phyloP scores from a whole-genome alignment of 1,140 invertebrate species.

The Antheraea pernyi region DNA sequence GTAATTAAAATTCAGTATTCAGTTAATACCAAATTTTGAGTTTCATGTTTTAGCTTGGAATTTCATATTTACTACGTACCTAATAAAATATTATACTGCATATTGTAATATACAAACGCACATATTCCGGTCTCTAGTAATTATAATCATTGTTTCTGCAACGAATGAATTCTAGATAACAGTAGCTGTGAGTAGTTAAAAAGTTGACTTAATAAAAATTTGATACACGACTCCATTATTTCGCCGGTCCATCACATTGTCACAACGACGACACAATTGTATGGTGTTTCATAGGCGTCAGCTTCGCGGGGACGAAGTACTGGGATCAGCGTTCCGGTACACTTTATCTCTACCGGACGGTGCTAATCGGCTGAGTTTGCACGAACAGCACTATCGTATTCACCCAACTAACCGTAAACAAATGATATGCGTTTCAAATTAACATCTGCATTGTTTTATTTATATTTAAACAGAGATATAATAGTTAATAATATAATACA shows the following conservation, averaged over 20 bases:
- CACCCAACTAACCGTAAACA: slow-evolving; percentile 37
- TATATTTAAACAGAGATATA: background rate
- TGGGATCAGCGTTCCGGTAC: slow-evolving; percentile 59
- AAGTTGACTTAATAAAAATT: background rate
- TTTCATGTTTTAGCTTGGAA: too few relatives aligned
- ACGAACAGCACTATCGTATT: slow-evolving; percentile 46
- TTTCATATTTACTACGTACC: too few relatives aligned
- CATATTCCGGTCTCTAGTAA: too few relatives aligned
- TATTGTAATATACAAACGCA: too few relatives aligned
- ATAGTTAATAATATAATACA: too few relatives aligned
- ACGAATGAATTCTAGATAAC: too few relatives aligned
- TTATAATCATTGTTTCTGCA: too few relatives aligned
- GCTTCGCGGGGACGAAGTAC: slow-evolving; percentile 17
- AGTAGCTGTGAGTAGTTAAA: background rate
- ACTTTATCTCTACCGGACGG: slow-evolving; percentile 63
- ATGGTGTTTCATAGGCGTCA: background rate
- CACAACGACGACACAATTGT: background rate
- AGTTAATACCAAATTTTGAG: too few relatives aligned
- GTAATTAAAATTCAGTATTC: too few relatives aligned
- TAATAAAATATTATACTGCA: too few relatives aligned
- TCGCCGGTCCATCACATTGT: background rate
- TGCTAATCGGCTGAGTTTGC: slow-evolving; percentile 49
- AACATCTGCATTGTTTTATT: background rate
- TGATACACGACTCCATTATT: background rate
- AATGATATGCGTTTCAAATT: slow-evolving; percentile 20